Percentiles rank a stretch among this genome's conserved stretches.
Evolutionary conservation across 2,888 invertebrate genomes (phyloP).

Genomic region (Meloe dianella): DNA sequence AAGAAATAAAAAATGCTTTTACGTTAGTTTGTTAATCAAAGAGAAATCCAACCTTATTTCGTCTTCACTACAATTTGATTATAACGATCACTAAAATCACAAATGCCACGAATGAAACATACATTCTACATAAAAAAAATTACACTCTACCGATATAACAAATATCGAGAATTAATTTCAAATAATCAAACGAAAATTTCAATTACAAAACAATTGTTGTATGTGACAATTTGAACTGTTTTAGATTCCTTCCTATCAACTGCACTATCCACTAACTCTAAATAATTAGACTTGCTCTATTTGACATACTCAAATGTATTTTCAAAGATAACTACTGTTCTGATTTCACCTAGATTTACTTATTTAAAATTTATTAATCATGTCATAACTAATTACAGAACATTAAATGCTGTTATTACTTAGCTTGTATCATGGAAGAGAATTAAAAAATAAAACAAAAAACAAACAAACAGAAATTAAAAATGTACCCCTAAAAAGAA

Average conservation of each 20-base stretch:
- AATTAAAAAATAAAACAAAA: not conserved
- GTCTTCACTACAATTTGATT: not conserved
- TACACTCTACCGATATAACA: no score
- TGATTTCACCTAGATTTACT: not conserved
- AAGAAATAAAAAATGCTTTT: not conserved
- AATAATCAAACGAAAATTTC: not conserved
- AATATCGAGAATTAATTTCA: no score
- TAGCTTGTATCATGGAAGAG: not conserved
- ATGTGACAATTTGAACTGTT: not conserved
- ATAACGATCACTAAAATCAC: no score
- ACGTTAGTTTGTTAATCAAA: not conserved
- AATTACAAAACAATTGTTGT: not conserved
- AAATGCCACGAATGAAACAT: no score
- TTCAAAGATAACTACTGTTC: not conserved
- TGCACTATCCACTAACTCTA: not conserved
- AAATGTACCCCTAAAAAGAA: no score
- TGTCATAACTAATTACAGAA: not conserved
- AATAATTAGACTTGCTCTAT: not conserved
- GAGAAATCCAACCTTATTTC: not conserved
- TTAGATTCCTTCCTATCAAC: not conserved
- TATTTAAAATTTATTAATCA: not conserved
- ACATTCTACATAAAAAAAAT: no score
- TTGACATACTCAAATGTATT: not conserved
- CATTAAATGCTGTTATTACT: not conserved
- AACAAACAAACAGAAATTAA: not conserved